phyloP scores from a whole-genome alignment of 2,888 invertebrate species.

The Rhagium mordax region DNA sequence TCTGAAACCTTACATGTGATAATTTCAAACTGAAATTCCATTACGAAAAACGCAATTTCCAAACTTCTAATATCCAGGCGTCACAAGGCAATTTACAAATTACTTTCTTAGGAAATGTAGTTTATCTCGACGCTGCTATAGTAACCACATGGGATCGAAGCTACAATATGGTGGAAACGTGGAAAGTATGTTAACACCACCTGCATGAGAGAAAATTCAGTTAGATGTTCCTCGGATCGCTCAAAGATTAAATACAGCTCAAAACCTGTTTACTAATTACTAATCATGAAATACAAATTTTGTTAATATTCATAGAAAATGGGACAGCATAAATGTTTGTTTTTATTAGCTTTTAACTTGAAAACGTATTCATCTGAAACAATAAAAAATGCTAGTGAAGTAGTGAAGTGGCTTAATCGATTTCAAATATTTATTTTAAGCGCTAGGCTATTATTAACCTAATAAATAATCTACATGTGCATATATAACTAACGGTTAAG shows the following conservation, averaged over 20 bases:
- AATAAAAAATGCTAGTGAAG: neutral
- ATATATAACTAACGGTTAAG: conserved; percentile 24
- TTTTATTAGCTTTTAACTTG: neutral
- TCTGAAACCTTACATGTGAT: too few species aligned
- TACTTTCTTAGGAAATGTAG: neutral
- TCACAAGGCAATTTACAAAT: neutral
- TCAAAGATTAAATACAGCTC: neutral
- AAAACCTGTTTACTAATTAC: neutral
- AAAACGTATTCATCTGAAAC: neutral
- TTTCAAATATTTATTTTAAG: neutral
- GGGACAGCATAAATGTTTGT: neutral
- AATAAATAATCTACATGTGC: conserved; percentile 15
- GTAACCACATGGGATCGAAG: neutral
- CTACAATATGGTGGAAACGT: neutral
- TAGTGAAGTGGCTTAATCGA: neutral
- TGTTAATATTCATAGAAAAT: neutral
- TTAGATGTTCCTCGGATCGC: neutral
- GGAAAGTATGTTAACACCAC: neutral
- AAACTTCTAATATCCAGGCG: neutral
- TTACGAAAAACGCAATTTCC: neutral
- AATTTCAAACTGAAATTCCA: neutral
- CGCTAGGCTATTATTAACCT: conserved; percentile 1
- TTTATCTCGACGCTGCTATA: neutral
- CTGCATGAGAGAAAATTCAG: too few species aligned
- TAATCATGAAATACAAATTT: neutral